phyloP scores from a whole-genome alignment of 2,797 vertebrate genomes.

The Cirrhinus molitorella region DNA sequence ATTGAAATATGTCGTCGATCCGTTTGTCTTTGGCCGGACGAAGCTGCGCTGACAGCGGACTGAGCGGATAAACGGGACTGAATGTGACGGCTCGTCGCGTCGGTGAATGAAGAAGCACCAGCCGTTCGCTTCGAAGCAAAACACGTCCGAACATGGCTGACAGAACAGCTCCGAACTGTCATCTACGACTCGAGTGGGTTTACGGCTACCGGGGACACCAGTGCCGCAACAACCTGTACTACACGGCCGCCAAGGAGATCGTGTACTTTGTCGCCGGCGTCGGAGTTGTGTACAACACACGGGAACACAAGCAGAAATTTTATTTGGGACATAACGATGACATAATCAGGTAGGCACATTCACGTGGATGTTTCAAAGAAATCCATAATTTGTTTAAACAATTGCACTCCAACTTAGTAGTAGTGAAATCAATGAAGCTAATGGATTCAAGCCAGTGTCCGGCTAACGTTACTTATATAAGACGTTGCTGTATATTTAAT shows the following conservation, averaged over 20 bases:
- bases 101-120: conserved; percentile 76
- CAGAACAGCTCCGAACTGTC: conserved; percentile 95
- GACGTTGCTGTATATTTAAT: not conserved
- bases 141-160: conserved; percentile 88
- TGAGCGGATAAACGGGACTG: conserved; percentile 69
- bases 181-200: conserved; percentile 98
- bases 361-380: conserved; percentile 21
- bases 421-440: not conserved
- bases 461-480: not conserved
- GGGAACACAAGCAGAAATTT: conserved; percentile 99
- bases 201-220: conserved; percentile 99
- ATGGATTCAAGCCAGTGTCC: not conserved
- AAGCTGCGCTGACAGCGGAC: conserved; percentile 67
- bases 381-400: not conserved
- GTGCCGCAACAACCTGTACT: conserved; percentile 99
- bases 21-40: conserved; percentile 56
- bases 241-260: conserved; percentile 97
- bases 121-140: conserved; percentile 64
- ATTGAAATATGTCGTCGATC: conserved; percentile 46
- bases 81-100: conserved; percentile 73
- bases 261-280: conserved; percentile 98
- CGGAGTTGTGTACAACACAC: conserved; percentile 97
- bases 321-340: conserved; percentile 99
- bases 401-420: conserved; percentile 13
- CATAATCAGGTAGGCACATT: conserved; percentile 92